A percentile compares a stretch with the other conserved stretches of the same genome.
Conservation (phyloP, 1,140 invertebrate species). For the Centruroides sculpturatus region DNA sequence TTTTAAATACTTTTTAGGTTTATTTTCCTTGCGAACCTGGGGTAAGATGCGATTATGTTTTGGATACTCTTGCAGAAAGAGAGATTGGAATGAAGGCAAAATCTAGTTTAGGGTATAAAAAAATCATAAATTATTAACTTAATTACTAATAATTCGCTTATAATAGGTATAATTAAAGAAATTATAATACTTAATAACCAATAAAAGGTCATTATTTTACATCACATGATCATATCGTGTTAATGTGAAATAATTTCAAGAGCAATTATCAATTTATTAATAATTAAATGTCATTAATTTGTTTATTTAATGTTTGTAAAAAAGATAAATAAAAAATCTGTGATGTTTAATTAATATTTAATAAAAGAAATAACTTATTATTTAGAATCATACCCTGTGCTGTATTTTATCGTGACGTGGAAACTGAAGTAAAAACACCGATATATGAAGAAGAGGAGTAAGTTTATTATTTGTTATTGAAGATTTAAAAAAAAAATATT, state of each 20-base stretch:
- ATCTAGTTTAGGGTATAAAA: conserved; percentile 16
- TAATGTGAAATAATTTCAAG: background rate
- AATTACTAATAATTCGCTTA: too few species aligned
- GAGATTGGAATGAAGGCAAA: conserved; percentile 15
- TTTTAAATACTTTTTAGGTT: conserved; percentile 5
- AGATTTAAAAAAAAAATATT: too few species aligned
- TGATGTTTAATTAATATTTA: background rate
- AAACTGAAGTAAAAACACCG: background rate
- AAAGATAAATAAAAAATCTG: background rate
- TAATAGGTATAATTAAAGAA: too few species aligned
- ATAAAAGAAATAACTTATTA: conserved; percentile 1
- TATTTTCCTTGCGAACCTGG: conserved; percentile 14
- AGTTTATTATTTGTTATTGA: too few species aligned
- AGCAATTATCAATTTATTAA: conserved; percentile 9
- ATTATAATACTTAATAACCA: too few species aligned
- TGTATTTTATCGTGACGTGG: conserved; percentile 8
- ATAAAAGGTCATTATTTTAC: too few species aligned
- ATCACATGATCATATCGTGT: too few species aligned
- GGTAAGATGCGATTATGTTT: conserved; percentile 11
- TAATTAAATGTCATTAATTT: background rate
- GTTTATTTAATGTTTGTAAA: background rate
- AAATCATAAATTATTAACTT: too few species aligned
- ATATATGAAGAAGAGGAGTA: too few species aligned
- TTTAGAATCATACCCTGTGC: conserved; percentile 4
- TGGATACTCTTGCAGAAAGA: conserved; percentile 10